phyloP scores from a whole-genome alignment of 2,888 invertebrate species.

The Stegana nigrithorax region DNA sequence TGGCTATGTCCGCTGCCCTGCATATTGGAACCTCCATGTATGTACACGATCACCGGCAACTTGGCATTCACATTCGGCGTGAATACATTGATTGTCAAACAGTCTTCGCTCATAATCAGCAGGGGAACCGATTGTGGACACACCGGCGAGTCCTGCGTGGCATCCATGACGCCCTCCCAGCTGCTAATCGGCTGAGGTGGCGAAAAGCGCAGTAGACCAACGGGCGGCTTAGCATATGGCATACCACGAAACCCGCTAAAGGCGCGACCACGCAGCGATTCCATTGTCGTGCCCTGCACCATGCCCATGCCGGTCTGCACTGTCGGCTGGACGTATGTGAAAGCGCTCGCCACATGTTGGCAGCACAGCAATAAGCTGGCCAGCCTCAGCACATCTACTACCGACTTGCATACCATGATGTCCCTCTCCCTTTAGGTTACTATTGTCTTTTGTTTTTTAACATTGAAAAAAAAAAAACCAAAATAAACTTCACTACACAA shows the following conservation, averaged over 20 bases:
- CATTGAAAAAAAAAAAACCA: too few relatives aligned
- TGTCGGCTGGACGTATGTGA: conserved; percentile 20
- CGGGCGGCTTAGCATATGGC: conserved; percentile 64
- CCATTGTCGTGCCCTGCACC: conserved; percentile 67
- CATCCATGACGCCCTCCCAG: conserved; percentile 66
- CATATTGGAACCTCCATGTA: conserved; percentile 60
- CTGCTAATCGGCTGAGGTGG: conserved; percentile 49
- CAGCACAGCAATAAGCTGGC: background rate
- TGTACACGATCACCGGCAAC: conserved; percentile 56
- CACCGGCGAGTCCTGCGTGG: conserved; percentile 65
- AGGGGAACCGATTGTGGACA: conserved; percentile 56
- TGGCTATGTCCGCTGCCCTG: conserved; percentile 53
- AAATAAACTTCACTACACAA: too few relatives aligned
- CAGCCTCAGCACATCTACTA: background rate
- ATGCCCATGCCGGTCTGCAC: conserved; percentile 59
- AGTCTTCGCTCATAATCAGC: conserved; percentile 72
- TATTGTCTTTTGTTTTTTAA: too few relatives aligned
- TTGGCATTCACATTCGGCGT: conserved; percentile 46
- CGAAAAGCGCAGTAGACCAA: conserved; percentile 67
- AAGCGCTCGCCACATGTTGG: background rate
- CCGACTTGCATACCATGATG: too few relatives aligned
- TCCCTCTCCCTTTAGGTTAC: too few relatives aligned
- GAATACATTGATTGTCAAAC: conserved; percentile 75
- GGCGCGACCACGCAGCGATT: conserved; percentile 63
- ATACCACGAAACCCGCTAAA: conserved; percentile 69